Evolutionary conservation across 2,113 vertebrate species (phyloP), one percentile per base, ranked within the genome.

Genomic region (Xiphophorus maculatus): DNA sequence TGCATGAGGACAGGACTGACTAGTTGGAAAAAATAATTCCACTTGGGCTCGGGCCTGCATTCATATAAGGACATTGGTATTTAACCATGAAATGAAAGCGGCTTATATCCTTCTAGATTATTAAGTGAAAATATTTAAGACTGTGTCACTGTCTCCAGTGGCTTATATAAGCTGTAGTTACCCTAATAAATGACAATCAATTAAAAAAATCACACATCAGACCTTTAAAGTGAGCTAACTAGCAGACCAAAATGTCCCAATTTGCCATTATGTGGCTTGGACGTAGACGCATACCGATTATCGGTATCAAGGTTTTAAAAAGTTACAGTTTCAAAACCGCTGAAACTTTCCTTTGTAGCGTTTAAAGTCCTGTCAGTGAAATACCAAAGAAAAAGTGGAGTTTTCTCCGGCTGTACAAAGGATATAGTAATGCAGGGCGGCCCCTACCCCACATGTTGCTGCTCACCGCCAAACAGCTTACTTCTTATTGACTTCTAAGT

Each of bases 21-120:
- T 90, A 84, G 87, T 84, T 92, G 89, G 90, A 92, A 92, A 94
- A 89, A 92, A 88, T 81, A 84, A 91, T 92, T 91, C 83, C 85
- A 83, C 88, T 89, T 85, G 89, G 90, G 80, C 74, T 80, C 71
- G 25, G 77, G 86, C 85, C 86, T 54, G 71, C 83, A 84, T 87
- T 87, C 81, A 66, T 91, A 90, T 89, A 88, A 90, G 79, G 51
- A 88, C 83, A 88, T 85, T 85, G 88, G 88, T 92, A 89, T 92
- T 90, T 83, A 78, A 84, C 77, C 87, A 81, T 90, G 81, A 90
- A 90, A 92, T 88, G 77, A 91, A 89, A 91, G 86, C 83, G 79
- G 84, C 65, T 90, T 84, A 88, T 89, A 87, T 87, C 79, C 83
- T 81, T 88, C 90, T 77, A 81, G 77, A 90, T 88, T 87, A 83